Evolutionary conservation across 2,888 invertebrate genomes (phyloP), one percentile per base, ranked within the genome.

Genomic region (Pegoplata infirma): DNA sequence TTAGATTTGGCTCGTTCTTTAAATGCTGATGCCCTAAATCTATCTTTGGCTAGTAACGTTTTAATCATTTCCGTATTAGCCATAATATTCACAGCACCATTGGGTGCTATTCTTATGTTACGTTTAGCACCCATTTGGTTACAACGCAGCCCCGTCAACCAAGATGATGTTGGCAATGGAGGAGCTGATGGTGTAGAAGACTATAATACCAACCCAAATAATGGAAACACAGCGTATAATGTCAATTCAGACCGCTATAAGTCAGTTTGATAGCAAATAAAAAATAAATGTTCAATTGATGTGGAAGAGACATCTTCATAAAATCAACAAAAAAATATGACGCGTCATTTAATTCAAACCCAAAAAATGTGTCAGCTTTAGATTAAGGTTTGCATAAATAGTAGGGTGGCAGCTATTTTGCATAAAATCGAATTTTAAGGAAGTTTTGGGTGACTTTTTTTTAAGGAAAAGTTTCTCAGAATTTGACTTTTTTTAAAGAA

Each of bases 21-120:
- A 61, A 84, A 85, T 25, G 84, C 87, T 25, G 83, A 84, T 69
- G 80, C 51, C 5, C 86, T 84, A 56, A 82, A 85, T 67, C 84
- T 89, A 76, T 80, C 84, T 3, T 86, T 90, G 76, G 91, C 90
- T 59, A 88, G 85, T 82, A 87, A 88, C 84, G 90, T 92, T 82
- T 87, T 92, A 85, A 90, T 91, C 80, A 85, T 91, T 84, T 90
- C 91, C 4, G 91, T 91, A 3, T 83, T 92, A 63, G 91, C 92
- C 40, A 91, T 91, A 80, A 90, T 92, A 69, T 88, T 92, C 80
- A 91, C 91, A 59, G 92, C 92, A 44, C 92, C 92, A 21, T 85
- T 92, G 82, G 91, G 92, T 82, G 90, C 90, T 69, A 84, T 90
- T 76, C 82, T 90, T 80, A 90, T 90, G 90, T 82, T 88, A 76